phyloP scores from a whole-genome alignment of 2,113 vertebrate genomes.

The Varanus salvator region DNA sequence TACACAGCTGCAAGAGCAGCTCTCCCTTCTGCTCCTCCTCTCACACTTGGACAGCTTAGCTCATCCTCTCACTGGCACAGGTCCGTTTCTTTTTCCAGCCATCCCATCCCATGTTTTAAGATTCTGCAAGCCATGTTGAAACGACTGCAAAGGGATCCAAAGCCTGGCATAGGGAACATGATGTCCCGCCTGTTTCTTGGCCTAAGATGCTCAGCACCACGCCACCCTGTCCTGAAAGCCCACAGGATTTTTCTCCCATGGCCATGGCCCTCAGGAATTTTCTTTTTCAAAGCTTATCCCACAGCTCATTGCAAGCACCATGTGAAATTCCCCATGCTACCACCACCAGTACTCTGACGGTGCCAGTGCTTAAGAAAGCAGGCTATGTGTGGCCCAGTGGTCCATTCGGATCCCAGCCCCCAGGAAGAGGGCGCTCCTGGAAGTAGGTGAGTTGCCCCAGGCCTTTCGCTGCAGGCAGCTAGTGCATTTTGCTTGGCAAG shows the following conservation, averaged over 20 bases:
- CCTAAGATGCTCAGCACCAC: not conserved
- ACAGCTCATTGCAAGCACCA: not conserved
- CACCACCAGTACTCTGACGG: not conserved
- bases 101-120: not conserved
- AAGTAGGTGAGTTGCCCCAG: not conserved
- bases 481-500: conserved; percentile 16
- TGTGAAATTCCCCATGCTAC: not conserved
- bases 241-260: not conserved
- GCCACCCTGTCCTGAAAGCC: not conserved
- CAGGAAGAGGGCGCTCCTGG: too few relatives aligned
- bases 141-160: too few relatives aligned
- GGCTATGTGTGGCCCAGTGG: not conserved
- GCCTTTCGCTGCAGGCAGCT: not conserved
- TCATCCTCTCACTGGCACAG: not conserved
- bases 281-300: not conserved
- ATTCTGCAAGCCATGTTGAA: not conserved
- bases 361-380: not conserved
- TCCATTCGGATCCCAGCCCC: not conserved
- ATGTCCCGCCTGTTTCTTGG: not conserved
- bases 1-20: too few relatives aligned
- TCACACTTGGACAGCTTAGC: too few relatives aligned
- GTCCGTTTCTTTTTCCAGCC: not conserved
- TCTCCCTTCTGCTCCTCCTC: too few relatives aligned
- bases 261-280: not conserved
- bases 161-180: too few relatives aligned